phyloP scores from a whole-genome alignment of 2,888 invertebrate genomes.

The Chloromyia formosa region DNA sequence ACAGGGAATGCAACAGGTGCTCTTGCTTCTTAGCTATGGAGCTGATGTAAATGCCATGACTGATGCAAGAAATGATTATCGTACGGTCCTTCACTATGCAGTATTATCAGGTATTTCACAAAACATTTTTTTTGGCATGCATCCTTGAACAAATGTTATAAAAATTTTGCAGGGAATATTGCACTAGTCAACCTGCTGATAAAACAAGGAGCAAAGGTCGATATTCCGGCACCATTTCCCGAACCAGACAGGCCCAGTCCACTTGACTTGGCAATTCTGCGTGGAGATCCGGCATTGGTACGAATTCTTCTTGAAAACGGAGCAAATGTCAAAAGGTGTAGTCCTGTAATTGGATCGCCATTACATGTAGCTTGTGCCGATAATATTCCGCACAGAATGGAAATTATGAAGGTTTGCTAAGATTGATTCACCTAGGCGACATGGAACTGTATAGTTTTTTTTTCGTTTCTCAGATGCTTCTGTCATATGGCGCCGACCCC shows the following conservation, averaged over 20 bases:
- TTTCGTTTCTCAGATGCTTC: conserved; percentile 68
- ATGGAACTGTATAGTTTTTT: neutral
- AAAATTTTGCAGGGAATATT: conserved; percentile 66
- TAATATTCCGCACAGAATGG: conserved; percentile 75
- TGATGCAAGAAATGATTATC: conserved; percentile 84
- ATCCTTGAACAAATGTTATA: neutral
- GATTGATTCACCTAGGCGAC: no score
- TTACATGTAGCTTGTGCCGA: conserved; percentile 86
- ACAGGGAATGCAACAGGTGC: conserved; percentile 78
- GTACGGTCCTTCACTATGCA: conserved; percentile 90
- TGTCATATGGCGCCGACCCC: conserved; percentile 78
- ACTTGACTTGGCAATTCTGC: conserved; percentile 84
- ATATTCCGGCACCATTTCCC: conserved; percentile 67
- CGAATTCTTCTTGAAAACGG: conserved; percentile 76
- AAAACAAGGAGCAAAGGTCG: conserved; percentile 81
- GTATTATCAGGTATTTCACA: conserved; percentile 75
- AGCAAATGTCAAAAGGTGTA: conserved; percentile 80
- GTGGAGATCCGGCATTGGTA: conserved; percentile 79
- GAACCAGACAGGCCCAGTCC: conserved; percentile 79
- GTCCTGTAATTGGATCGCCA: conserved; percentile 82
- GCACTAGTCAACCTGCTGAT: conserved; percentile 81
- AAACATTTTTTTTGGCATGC: conserved; percentile 34
- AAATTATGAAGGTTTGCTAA: conserved; percentile 66
- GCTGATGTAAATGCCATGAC: conserved; percentile 89
- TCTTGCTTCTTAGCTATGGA: conserved; percentile 79